phyloP scores from a whole-genome alignment of 2,797 vertebrate species.

The Pseudochirops cupreus region DNA sequence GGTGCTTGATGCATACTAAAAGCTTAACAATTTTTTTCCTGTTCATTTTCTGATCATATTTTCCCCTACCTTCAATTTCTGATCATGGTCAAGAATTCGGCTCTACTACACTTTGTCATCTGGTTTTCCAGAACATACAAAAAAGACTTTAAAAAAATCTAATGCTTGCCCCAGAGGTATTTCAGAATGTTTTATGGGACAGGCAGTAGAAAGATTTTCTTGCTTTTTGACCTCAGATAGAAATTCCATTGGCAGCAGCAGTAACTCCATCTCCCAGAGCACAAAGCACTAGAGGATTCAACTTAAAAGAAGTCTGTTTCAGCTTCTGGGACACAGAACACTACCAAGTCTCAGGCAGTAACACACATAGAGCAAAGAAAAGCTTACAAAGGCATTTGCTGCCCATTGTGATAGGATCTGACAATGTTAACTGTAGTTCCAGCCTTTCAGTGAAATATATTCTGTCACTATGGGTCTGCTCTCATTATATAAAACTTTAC shows the following conservation, averaged over 20 bases:
- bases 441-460: neutral
- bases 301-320: slow-evolving; percentile 1
- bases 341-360: neutral
- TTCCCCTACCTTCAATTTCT: neutral
- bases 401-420: neutral
- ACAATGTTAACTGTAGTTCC: neutral
- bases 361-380: neutral
- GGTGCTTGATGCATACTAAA: neutral
- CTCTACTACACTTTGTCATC: neutral
- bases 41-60: neutral
- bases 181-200: slow-evolving; percentile 2
- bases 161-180: neutral
- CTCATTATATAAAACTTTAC: neutral
- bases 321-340: neutral
- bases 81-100: neutral
- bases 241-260: slow-evolving; percentile 15
- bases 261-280: neutral
- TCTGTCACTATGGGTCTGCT: neutral
- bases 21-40: neutral
- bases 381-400: neutral
- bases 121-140: neutral
- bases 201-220: neutral
- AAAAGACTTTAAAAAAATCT: neutral
- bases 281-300: neutral
- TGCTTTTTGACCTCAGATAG: slow-evolving; percentile 1